A percentile compares a stretch with the other conserved stretches of the same genome.
Conservation (phyloP, 2,113 vertebrate genomes). For the Phrynosoma platyrhinos region DNA sequence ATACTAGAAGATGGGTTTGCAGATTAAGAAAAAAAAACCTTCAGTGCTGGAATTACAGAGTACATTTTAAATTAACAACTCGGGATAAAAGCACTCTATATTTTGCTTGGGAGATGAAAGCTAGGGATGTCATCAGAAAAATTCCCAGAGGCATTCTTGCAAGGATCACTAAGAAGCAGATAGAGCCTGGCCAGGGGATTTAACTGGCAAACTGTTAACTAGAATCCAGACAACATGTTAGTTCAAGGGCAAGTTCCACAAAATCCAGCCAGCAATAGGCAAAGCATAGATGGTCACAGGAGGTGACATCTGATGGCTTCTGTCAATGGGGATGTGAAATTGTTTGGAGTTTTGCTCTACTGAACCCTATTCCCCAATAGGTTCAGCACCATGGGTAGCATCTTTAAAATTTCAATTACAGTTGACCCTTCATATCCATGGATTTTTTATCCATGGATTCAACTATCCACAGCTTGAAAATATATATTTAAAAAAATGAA, state of each 20-base stretch:
- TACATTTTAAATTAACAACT: neutral
- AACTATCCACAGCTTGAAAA: too few species aligned
- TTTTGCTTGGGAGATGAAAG: rapidly evolving
- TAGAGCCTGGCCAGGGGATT: too few species aligned
- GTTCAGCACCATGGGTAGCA: too few species aligned
- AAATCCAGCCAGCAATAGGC: neutral
- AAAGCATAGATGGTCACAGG: neutral
- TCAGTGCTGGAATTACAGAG: rapidly evolving
- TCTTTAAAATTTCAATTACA: too few species aligned
- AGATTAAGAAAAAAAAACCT: neutral
- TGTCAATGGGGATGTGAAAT: too few species aligned
- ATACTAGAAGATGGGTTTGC: neutral
- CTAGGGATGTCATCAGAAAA: neutral
- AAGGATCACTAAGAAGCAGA: neutral
- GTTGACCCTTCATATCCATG: too few species aligned
- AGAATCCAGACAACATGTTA: neutral
- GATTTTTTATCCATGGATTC: too few species aligned
- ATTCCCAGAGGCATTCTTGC: neutral
- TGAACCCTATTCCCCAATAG: too few species aligned
- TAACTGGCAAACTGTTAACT: neutral
- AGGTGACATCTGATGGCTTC: too few species aligned
- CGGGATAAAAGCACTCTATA: rapidly evolving
- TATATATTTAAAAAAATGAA: too few species aligned
- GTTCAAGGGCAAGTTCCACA: neutral
- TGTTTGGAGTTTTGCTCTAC: too few species aligned